These are phyloP conservation scores for Lepilemur ruficaudatus DNA, from an alignment of 2,797 vertebrate genomes.

Conservation along the genomic window DNA sequence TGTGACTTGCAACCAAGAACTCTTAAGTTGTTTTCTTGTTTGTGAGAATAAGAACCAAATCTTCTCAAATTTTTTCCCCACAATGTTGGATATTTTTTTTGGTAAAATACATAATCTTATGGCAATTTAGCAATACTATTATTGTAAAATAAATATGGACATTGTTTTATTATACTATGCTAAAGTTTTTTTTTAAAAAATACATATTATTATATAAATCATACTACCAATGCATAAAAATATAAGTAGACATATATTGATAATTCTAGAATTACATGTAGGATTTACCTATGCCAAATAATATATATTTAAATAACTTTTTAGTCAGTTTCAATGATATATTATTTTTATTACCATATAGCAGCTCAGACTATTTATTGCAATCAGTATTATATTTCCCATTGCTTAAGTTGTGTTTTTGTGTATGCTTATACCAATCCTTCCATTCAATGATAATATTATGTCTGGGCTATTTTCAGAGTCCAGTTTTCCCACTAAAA, in stretches of 20 bases:
- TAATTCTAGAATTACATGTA: background rate
- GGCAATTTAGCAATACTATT: background rate
- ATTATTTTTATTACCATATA: background rate
- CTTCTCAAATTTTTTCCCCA: background rate
- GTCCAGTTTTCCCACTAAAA: background rate
- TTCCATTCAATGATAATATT: slow-evolving; percentile 44
- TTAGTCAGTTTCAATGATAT: background rate
- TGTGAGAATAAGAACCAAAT: background rate
- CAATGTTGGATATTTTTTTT: background rate
- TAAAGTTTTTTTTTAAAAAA: background rate
- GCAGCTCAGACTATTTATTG: background rate
- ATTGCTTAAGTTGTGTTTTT: slow-evolving; percentile 5
- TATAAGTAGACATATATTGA: background rate
- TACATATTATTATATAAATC: background rate
- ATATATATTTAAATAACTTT: slow-evolving; percentile 32
- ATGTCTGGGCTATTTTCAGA: background rate
- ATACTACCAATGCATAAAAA: background rate
- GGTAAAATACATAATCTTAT: background rate
- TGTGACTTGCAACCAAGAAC: background rate
- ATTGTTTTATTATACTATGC: background rate
- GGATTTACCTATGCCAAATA: background rate
- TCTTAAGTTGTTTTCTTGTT: background rate
- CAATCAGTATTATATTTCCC: background rate
- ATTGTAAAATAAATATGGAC: background rate
- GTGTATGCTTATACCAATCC: background rate